These are phyloP conservation scores for Acanthis flammea DNA, from an alignment of 2,797 vertebrate species.

Conservation along the genomic window DNA sequence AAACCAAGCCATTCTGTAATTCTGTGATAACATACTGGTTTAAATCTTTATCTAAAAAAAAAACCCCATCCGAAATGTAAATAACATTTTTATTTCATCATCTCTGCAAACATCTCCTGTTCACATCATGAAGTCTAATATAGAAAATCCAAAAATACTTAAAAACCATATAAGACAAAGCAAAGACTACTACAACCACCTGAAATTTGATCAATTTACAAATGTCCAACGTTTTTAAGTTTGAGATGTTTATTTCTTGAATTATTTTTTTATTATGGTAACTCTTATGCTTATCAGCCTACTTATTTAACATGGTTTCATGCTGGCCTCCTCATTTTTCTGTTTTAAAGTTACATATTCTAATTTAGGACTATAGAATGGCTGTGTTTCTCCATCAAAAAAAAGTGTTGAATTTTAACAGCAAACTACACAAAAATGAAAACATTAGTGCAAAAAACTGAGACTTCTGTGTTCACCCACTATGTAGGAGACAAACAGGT, in stretches of 20 bases:
- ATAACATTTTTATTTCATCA: not conserved
- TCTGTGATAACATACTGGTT: not conserved
- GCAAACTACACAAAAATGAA: not conserved
- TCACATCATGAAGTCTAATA: not conserved
- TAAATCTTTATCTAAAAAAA: not conserved
- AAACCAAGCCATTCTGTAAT: not conserved
- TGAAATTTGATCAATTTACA: not conserved
- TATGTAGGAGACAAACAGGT: not conserved
- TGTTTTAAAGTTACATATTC: not conserved
- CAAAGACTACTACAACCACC: not conserved
- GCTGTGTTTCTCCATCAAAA: not conserved
- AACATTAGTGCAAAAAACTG: not conserved
- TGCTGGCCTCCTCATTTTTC: not conserved
- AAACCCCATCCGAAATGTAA: not conserved
- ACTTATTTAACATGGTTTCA: not conserved
- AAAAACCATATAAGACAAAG: not conserved
- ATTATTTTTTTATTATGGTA: not conserved
- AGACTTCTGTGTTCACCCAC: not conserved
- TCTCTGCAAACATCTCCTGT: not conserved
- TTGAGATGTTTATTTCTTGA: not conserved
- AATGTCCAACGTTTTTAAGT: not conserved
- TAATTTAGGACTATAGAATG: not conserved
- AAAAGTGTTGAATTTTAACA: not conserved
- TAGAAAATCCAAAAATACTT: not conserved
- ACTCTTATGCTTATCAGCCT: not conserved